Conservation (phyloP, 1,140 invertebrate species). For the Cherax quadricarinatus region DNA sequence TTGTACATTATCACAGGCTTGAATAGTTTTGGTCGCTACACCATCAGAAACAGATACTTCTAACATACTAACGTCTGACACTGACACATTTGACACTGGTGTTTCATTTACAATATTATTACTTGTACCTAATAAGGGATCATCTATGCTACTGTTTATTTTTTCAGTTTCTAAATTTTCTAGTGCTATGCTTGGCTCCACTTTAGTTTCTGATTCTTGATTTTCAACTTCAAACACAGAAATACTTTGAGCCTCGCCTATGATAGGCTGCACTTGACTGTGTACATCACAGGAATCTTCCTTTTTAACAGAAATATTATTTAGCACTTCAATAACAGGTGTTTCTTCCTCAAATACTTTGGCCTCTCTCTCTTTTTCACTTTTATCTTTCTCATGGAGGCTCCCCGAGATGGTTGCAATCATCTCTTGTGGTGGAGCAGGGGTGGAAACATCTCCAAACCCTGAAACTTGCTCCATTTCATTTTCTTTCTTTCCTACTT, state of each 20-base stretch:
- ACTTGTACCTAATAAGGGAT: conserved; percentile 6
- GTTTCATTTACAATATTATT: conserved; percentile 30
- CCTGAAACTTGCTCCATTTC: conserved; percentile 24
- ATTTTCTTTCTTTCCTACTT: conserved; percentile 60
- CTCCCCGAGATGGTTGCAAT: conserved; percentile 76
- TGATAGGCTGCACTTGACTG: neutral
- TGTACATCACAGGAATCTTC: conserved; percentile 10
- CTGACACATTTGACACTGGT: conserved; percentile 35
- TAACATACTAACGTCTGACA: conserved; percentile 23
- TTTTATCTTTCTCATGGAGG: conserved; percentile 75
- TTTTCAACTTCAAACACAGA: neutral
- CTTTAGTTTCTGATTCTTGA: conserved; percentile 31
- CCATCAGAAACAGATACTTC: conserved; percentile 44
- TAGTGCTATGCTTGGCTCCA: conserved; percentile 17
- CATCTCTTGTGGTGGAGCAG: conserved; percentile 63
- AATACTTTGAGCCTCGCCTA: conserved; percentile 5
- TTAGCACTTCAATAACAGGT: conserved; percentile 23
- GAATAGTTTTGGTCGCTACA: conserved; percentile 23
- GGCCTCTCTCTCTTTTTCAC: conserved; percentile 76
- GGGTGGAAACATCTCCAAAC: conserved; percentile 38
- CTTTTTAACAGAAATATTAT: conserved; percentile 3
- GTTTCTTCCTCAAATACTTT: conserved; percentile 70
- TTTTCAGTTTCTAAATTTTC: conserved; percentile 13
- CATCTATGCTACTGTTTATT: neutral
- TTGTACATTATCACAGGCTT: conserved; percentile 71